Conservation (phyloP, 2,888 invertebrate species). For the Pheosia gnoma region DNA sequence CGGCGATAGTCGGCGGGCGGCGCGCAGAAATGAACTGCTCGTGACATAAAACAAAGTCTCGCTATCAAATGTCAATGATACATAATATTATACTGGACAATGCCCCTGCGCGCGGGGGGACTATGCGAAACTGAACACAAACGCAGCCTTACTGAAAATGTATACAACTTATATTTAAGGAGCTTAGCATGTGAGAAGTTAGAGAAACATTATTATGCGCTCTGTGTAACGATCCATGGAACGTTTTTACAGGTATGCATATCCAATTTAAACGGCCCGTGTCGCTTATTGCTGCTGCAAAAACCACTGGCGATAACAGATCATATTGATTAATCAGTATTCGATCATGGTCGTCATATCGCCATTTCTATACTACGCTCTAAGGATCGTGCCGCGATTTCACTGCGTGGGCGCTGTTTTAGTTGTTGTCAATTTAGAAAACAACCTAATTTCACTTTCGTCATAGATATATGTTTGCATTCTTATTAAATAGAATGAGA, state of each 20-base stretch:
- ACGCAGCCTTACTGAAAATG: no score
- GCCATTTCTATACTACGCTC: slow-evolving; percentile 8
- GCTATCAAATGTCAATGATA: slow-evolving; percentile 17
- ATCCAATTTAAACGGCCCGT: no score
- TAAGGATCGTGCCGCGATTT: slow-evolving; percentile 22
- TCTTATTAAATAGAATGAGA: background rate
- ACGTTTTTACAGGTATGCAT: background rate
- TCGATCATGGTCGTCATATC: background rate
- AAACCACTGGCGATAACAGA: background rate
- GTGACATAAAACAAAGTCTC: slow-evolving; percentile 14
- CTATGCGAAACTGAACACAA: no score
- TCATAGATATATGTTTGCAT: background rate
- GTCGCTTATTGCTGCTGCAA: background rate
- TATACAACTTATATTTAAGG: no score
- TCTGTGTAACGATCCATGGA: background rate
- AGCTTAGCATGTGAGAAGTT: no score
- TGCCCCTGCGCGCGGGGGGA: background rate
- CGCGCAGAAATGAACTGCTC: slow-evolving; percentile 9
- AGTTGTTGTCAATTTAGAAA: slow-evolving; percentile 13
- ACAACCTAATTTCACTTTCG: slow-evolving; percentile 12
- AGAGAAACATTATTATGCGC: no score
- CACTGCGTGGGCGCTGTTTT: slow-evolving; percentile 9
- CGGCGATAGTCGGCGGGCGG: slow-evolving; percentile 18
- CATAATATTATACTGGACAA: background rate
- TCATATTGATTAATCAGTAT: background rate